A percentile compares a stretch with the other conserved stretches of the same genome.
These are phyloP conservation scores for Chionodraco myersi DNA, from an alignment of 2,113 vertebrate genomes.

Conservation along the genomic window DNA sequence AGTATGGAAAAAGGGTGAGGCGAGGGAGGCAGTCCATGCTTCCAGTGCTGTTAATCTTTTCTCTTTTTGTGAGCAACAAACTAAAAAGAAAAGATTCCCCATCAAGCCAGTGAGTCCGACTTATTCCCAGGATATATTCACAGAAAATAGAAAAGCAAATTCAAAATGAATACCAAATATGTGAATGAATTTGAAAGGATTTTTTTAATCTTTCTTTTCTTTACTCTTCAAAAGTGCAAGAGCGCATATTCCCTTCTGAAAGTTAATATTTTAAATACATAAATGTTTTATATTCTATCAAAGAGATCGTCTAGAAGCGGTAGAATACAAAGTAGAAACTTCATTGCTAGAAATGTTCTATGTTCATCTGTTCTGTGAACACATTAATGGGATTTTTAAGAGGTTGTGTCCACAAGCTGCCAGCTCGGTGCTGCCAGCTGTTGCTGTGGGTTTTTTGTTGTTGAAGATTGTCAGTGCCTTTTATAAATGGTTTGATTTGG, in stretches of 20 bases:
- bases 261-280: background rate
- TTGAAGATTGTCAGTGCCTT: background rate
- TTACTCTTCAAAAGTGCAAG: background rate
- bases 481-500: background rate
- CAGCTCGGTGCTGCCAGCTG: slow-evolving; percentile 17
- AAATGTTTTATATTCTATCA: no score
- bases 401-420: slow-evolving; percentile 20
- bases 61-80: slow-evolving; percentile 48
- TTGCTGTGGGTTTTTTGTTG: slow-evolving; percentile 9
- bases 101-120: background rate
- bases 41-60: slow-evolving; percentile 66
- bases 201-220: background rate
- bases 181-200: background rate
- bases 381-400: slow-evolving; percentile 10
- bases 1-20: slow-evolving; percentile 53
- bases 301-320: background rate
- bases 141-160: background rate
- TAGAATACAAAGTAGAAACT: background rate
- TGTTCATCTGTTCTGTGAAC: background rate
- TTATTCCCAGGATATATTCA: background rate
- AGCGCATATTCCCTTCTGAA: background rate
- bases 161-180: background rate
- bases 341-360: background rate
- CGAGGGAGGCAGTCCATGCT: slow-evolving; percentile 29
- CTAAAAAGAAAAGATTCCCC: background rate